Conservation (phyloP, 2,113 vertebrate species). For the Hippocampus mohnikei region DNA sequence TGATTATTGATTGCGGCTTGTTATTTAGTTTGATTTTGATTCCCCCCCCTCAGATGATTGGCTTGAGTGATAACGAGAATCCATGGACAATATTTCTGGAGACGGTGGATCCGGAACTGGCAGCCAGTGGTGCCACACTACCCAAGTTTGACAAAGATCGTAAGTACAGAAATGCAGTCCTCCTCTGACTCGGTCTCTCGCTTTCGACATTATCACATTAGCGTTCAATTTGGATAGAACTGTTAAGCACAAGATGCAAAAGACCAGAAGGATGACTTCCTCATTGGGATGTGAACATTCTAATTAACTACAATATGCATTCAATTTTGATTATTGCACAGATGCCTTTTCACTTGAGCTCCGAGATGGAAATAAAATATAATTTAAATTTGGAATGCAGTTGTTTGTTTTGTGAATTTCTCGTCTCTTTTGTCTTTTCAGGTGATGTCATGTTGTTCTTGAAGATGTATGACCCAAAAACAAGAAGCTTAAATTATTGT, state of each 20-base stretch:
- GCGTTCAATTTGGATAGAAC: neutral
- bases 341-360: neutral
- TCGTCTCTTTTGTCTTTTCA: constrained; percentile 43
- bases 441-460: constrained; percentile 99
- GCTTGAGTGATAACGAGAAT: constrained; percentile 98
- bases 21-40: neutral
- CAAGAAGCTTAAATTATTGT: constrained; percentile 99
- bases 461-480: constrained; percentile 99
- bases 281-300: neutral
- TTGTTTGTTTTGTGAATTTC: neutral
- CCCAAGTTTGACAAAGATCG: constrained; percentile 99
- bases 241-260: neutral
- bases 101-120: constrained; percentile 97
- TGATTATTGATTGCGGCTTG: neutral
- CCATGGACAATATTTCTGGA: constrained; percentile 99
- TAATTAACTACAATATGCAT: too few relatives aligned
- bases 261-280: neutral
- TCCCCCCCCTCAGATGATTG: constrained; percentile 84
- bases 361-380: neutral
- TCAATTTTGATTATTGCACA: neutral
- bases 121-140: constrained; percentile 92
- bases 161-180: constrained; percentile 58
- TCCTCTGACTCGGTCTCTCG: neutral
- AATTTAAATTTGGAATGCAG: neutral
- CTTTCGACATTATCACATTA: neutral